Evolutionary conservation across 2,888 invertebrate species (phyloP), one percentile per base, ranked within the genome.

Genomic region (Melanostoma mellinum): DNA sequence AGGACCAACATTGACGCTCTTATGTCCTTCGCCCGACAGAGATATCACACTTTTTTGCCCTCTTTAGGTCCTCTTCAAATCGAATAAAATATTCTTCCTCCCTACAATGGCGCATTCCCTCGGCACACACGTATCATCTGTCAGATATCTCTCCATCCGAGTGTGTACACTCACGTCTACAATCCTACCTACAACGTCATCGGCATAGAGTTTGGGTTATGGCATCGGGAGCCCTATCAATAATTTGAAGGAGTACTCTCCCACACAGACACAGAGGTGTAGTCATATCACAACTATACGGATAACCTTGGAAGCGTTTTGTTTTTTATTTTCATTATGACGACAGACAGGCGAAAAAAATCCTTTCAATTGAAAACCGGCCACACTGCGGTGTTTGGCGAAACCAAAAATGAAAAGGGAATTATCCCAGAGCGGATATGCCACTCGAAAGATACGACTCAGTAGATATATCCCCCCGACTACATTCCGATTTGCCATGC

Each of bases 401-500:
- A 78, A 74, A 82, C 78, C 82, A 74, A 69, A 84, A 84, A 68
- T 75, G 75, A 84, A 84, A 84, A 78, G 79, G 44, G 71, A 78
- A 79, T 84, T 82, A 82, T 78, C 74, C 82, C 69, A 65, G 50
- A 82, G 73, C 82, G 82, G 82, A 82, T 82, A 78, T 82, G 58
- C 58, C 82, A 82, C 82, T 82, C 69, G 65, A 82, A 65, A 69
- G 82, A 77, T 74, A 78, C 69, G 46, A 52, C 46, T 55, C 60
- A 63, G 63, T 50, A 63, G 63, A 63, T 63, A 63, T 20, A 8
- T 40, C 30, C 10, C 6, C 40, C 46, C 38, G 63, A 63, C 32
- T 33, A 8, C 48, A 44, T 68, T 68, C 46, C 40, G 53, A 67
- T 67, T 53, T 67, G 53, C 53, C 36, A 42, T 44, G 38, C 40